Evolutionary conservation across 2,888 invertebrate species (phyloP), one percentile per base, ranked within the genome.

Genomic region (Tenthredo scrophulariae): DNA sequence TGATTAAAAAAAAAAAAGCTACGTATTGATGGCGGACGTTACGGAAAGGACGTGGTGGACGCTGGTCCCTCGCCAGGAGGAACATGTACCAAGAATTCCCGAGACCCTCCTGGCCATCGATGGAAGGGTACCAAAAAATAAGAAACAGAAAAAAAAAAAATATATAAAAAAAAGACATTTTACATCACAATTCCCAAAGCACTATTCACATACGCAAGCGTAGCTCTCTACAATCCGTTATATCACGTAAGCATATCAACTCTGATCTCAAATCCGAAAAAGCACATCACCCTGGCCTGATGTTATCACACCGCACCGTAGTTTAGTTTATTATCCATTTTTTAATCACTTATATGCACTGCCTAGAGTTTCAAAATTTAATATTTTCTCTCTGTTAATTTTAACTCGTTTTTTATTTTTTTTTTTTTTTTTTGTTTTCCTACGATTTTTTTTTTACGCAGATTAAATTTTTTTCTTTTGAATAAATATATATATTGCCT

Each of bases 91-190:
- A 18, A 88, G 88, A 79, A 91, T 96, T 58, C 95, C 96, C 0
- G 96, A 96, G 87, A 94, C 95, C 89, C 93, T 96, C 87, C 94
- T 95, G 3, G 94, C 96, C 67, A 88, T 94, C 84, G 95, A 96
- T 89, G 96, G 96, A 88, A 91, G 95, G 95, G 96, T 83, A 80
- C 40, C 80, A 5, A 77, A 50, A 50, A 77, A 46, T n/a, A 54
- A 22, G 26, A 13, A 54, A 10, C 2, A 7, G 7, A 54, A n/a
- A 50, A 29, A 67, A 33, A 29, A 6, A 10, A 33, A 67, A 4
- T 5, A 18, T 1, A n/a, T n/a, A 54, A 54, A 6, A 54, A 54
- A n/a, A n/a, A 54, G 6, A 58, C 15, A 58, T 37, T 22, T n/a
- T 33, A 74, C 18, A n/a, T 40, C 62, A 33, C 58, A 18, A 18